Conservation (phyloP, 2,113 vertebrate genomes). For the Nestor notabilis region DNA sequence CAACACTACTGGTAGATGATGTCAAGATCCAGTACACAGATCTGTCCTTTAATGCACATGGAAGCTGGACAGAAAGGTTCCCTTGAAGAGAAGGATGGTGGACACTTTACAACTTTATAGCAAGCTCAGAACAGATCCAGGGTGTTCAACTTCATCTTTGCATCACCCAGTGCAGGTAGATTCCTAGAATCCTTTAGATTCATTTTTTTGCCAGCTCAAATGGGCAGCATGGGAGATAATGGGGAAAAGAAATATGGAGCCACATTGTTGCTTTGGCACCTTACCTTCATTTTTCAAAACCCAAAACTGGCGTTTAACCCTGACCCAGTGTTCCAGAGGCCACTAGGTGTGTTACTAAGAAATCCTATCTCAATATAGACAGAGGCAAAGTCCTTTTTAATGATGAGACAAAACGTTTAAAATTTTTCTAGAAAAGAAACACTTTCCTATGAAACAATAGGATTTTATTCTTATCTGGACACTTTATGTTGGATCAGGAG, state of each 20-base stretch:
- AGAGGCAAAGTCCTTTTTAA: background rate
- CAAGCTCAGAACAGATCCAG: background rate
- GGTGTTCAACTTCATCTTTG: background rate
- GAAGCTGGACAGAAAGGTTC: background rate
- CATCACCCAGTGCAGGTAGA: background rate
- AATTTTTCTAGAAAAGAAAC: background rate
- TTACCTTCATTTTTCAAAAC: background rate
- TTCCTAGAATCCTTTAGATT: background rate
- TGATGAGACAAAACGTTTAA: background rate
- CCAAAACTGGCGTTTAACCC: background rate
- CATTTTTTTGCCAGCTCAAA: background rate
- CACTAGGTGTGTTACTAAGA: background rate
- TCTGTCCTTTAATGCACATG: background rate
- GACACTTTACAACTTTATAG: background rate
- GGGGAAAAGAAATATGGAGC: background rate
- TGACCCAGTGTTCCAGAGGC: background rate
- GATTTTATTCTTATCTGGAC: background rate
- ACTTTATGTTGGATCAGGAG: background rate
- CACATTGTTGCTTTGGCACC: background rate
- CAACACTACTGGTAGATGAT: background rate
- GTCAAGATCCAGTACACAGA: background rate
- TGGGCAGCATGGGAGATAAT: background rate
- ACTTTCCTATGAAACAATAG: background rate
- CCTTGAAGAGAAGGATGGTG: background rate
- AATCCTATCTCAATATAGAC: background rate